These are phyloP conservation scores for Sparidentex hasta DNA, from an alignment of 2,797 vertebrate species.

Conservation along the genomic window DNA sequence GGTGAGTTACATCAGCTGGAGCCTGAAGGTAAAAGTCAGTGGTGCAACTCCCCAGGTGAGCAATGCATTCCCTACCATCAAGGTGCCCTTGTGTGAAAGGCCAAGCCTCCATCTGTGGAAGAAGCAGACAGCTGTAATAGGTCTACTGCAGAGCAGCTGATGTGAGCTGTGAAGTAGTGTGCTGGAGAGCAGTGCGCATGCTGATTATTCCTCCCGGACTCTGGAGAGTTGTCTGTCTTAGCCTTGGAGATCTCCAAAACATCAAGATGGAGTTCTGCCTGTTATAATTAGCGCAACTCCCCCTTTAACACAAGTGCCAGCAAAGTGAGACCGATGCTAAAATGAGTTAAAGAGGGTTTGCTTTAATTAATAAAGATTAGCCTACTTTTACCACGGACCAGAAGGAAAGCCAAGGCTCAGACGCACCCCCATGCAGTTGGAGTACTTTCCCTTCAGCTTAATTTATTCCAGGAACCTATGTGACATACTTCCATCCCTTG, in stretches of 20 bases:
- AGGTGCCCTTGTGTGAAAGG: constrained; percentile 37
- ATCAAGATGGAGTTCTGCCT: constrained; percentile 21
- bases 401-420: constrained; percentile 3
- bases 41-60: constrained; percentile 14
- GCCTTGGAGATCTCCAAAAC: constrained; percentile 34
- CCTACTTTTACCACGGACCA: constrained; percentile 22
- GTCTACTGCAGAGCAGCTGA: constrained; percentile 9
- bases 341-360: constrained; percentile 42
- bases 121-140: not conserved
- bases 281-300: constrained; percentile 38
- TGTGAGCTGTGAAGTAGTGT: constrained; percentile 23
- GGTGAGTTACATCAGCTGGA: constrained; percentile 26
- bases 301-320: constrained; percentile 12
- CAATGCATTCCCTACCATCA: constrained; percentile 25
- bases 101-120: constrained; percentile 6
- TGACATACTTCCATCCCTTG: constrained; percentile 31
- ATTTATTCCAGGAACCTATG: constrained; percentile 27
- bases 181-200: not conserved
- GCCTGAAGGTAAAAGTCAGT: constrained; percentile 7
- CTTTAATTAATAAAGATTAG: constrained; percentile 58
- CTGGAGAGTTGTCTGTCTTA: constrained; percentile 23
- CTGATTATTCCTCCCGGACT: constrained; percentile 18
- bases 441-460: not conserved
- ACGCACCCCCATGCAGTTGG: not conserved
- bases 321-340: constrained; percentile 21